A percentile compares a stretch with the other conserved stretches of the same genome.
Evolutionary conservation across 2,888 invertebrate species (phyloP).

Genomic region (Caenorhabditis sp.): DNA sequence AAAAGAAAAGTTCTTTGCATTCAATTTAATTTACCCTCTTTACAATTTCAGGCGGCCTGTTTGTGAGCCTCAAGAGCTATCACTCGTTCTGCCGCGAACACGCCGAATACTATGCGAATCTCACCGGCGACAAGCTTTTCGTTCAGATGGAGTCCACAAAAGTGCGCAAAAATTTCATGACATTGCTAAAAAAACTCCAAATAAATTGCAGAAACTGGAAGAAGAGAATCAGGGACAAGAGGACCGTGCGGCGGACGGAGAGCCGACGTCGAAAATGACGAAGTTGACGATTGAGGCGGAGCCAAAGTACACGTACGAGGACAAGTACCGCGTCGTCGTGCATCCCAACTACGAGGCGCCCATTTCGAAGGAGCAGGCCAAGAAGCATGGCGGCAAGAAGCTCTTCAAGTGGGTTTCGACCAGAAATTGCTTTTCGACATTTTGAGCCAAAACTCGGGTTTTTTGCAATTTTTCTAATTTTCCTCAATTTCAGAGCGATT

Average conservation of each 20-base stretch:
- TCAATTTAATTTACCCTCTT: no score
- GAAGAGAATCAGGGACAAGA: no score
- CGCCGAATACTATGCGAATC: slow-evolving; percentile 48
- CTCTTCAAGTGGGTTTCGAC: slow-evolving; percentile 4
- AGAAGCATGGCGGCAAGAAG: no score
- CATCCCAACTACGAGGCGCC: slow-evolving; percentile 47
- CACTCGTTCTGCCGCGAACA: slow-evolving; percentile 69
- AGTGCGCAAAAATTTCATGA: no score
- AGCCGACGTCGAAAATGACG: slow-evolving; percentile 69
- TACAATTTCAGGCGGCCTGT: slow-evolving; percentile 68
- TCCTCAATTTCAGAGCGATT: slow-evolving; percentile 31
- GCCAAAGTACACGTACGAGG: slow-evolving; percentile 84
- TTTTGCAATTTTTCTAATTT: background rate
- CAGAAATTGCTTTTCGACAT: no score
- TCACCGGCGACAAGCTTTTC: slow-evolving; percentile 56
- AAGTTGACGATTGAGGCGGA: slow-evolving; percentile 80
- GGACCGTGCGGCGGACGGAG: no score
- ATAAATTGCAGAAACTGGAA: background rate
- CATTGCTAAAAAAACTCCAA: no score
- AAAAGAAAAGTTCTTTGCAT: no score
- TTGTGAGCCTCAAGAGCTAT: slow-evolving; percentile 69
- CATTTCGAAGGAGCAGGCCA: slow-evolving; percentile 1
- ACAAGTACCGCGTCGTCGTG: slow-evolving; percentile 61
- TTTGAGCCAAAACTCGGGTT: no score
- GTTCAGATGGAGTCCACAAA: slow-evolving; percentile 58